These are phyloP conservation scores for Tokudaia muenninki DNA, from an alignment of 2,797 vertebrate species.

Conservation along the genomic window DNA sequence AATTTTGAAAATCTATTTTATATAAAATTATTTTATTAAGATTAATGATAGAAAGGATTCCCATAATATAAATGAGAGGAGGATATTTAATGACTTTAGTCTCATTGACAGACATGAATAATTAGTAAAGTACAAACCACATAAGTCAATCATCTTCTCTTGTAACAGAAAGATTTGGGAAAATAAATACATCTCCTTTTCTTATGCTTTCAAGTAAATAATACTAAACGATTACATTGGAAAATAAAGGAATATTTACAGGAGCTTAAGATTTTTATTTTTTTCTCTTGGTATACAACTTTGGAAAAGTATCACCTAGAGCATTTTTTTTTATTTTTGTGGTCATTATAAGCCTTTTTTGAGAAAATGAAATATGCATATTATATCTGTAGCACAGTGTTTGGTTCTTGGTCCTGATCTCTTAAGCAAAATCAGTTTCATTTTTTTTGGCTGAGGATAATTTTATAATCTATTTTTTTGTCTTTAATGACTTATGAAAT, in stretches of 20 bases:
- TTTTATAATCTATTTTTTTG: neutral
- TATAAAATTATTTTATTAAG: constrained; percentile 19
- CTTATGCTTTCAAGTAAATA: neutral
- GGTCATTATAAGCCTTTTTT: neutral
- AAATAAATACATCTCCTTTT: neutral
- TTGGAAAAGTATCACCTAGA: neutral
- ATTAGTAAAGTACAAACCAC: neutral
- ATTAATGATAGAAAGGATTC: neutral
- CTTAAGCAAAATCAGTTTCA: constrained; percentile 4
- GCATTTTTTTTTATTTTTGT: constrained; percentile 1
- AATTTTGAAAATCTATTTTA: constrained; percentile 21
- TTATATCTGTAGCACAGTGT: neutral
- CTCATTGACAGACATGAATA: neutral
- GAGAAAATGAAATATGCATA: neutral
- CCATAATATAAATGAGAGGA: neutral
- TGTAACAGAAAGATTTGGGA: neutral
- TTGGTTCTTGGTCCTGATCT: neutral
- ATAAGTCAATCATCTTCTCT: neutral
- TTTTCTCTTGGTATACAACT: neutral
- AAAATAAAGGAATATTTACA: constrained; percentile 2
- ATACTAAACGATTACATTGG: neutral
- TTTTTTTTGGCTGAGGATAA: constrained; percentile 1
- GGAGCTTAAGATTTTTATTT: constrained; percentile 7
- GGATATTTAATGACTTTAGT: neutral
- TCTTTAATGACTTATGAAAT: constrained; percentile 41